These are phyloP conservation scores for Caenorhabditis plicata DNA, from an alignment of 2,888 invertebrate species.

Conservation along the genomic window DNA sequence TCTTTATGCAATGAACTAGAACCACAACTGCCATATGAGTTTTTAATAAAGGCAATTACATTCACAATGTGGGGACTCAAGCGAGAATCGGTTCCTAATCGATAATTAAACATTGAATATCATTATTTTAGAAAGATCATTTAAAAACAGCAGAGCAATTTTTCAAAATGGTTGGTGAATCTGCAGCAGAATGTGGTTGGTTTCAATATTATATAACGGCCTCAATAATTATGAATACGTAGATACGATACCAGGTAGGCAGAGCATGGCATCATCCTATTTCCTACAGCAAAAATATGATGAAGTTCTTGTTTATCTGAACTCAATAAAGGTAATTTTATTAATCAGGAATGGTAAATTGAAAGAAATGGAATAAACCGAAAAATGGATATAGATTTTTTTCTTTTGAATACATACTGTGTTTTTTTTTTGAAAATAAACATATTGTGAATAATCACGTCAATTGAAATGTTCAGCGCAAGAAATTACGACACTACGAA, in stretches of 20 bases:
- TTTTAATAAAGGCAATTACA: conserved; percentile 92
- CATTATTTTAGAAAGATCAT: conserved; percentile 79
- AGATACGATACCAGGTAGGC: conserved; percentile 88
- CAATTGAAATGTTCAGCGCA: too few relatives aligned
- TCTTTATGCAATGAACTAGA: conserved; percentile 75
- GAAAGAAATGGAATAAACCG: too few relatives aligned
- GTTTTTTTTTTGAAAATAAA: too few relatives aligned
- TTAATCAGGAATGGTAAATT: too few relatives aligned
- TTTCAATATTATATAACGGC: background rate
- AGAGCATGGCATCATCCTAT: conserved; percentile 96
- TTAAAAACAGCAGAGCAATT: conserved; percentile 92
- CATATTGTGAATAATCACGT: too few relatives aligned
- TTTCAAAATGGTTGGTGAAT: conserved; percentile 92
- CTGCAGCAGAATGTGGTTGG: conserved; percentile 82
- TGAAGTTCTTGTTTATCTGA: conserved; percentile 91
- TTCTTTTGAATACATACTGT: too few relatives aligned
- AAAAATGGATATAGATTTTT: too few relatives aligned
- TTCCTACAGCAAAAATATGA: conserved; percentile 92
- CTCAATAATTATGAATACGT: conserved; percentile 7
- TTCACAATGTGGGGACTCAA: conserved; percentile 91
- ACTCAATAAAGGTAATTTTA: conserved; percentile 94
- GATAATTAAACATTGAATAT: background rate
- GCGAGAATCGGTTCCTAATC: conserved; percentile 78
- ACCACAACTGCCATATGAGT: conserved; percentile 90
- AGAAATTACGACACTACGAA: too few relatives aligned